Evolutionary conservation across 2,888 invertebrate genomes (phyloP).

Genomic region (Trichopria drosophilae): DNA sequence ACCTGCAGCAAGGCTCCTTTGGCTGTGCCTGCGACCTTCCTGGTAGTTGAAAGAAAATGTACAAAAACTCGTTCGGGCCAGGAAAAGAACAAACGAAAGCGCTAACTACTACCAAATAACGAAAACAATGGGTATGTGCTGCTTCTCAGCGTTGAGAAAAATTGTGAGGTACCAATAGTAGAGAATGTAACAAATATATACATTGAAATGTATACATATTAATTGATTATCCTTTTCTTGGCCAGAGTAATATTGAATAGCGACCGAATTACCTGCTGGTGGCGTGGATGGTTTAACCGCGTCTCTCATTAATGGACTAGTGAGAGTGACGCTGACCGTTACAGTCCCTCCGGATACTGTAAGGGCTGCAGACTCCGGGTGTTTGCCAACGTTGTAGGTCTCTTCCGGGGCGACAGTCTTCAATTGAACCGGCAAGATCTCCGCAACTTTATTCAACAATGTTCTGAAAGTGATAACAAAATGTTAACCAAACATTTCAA

Average conservation of each 20-base stretch:
- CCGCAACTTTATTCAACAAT: constrained; percentile 83
- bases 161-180: constrained; percentile 27
- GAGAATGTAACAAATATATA: constrained; percentile 38
- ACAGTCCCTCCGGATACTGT: constrained; percentile 78
- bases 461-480: constrained; percentile 58
- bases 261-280: constrained; percentile 51
- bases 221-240: constrained; percentile 57
- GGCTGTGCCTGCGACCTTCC: constrained; percentile 48
- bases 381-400: constrained; percentile 81
- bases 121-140: constrained; percentile 27
- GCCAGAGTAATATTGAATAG: constrained; percentile 45
- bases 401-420: constrained; percentile 72
- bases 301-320: constrained; percentile 91
- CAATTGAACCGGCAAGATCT: constrained; percentile 80
- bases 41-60: constrained; percentile 46
- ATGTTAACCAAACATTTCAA: neutral
- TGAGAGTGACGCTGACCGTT: constrained; percentile 84
- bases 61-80: constrained; percentile 50
- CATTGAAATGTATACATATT: constrained; percentile 24
- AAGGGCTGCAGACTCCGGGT: constrained; percentile 83
- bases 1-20: no score
- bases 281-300: constrained; percentile 47
- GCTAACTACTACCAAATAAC: no score
- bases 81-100: constrained; percentile 56
- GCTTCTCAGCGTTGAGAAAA: no score